Conservation (phyloP, 2,797 vertebrate species). For the Sylvilagus floridanus region DNA sequence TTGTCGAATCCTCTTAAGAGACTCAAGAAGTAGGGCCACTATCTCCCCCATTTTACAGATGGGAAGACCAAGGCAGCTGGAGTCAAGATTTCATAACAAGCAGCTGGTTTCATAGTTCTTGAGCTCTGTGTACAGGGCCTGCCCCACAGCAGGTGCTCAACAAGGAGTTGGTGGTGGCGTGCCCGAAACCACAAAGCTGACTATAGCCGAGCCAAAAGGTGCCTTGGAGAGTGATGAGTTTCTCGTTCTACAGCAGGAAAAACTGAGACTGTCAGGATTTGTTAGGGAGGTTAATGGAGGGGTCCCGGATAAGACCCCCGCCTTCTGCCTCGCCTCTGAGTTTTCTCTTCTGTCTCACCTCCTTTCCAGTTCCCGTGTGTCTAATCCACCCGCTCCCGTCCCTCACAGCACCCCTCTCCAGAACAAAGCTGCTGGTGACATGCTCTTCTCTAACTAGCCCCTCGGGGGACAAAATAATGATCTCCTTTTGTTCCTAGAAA, state of each 20-base stretch:
- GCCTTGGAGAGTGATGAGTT: not conserved
- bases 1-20: not conserved
- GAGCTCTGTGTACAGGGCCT: not conserved
- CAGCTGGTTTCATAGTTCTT: not conserved
- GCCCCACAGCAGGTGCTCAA: not conserved
- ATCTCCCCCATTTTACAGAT: not conserved
- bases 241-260: not conserved
- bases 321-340: not conserved
- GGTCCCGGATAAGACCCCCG: not conserved
- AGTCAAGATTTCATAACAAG: not conserved
- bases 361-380: not conserved
- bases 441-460: constrained; percentile 12
- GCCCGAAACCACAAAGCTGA: not conserved
- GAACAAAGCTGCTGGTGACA: constrained; percentile 31
- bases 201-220: not conserved
- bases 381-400: not conserved
- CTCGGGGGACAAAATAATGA: constrained; percentile 66
- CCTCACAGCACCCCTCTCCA: not conserved
- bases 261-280: not conserved
- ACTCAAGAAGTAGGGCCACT: not conserved
- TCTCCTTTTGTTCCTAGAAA: constrained; percentile 8
- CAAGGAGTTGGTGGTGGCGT: not conserved
- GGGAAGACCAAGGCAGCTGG: not conserved
- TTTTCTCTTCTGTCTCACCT: not conserved
- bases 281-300: not conserved